Evolutionary conservation across 2,888 invertebrate species (phyloP).

Genomic region (Gryllus longicercus): DNA sequence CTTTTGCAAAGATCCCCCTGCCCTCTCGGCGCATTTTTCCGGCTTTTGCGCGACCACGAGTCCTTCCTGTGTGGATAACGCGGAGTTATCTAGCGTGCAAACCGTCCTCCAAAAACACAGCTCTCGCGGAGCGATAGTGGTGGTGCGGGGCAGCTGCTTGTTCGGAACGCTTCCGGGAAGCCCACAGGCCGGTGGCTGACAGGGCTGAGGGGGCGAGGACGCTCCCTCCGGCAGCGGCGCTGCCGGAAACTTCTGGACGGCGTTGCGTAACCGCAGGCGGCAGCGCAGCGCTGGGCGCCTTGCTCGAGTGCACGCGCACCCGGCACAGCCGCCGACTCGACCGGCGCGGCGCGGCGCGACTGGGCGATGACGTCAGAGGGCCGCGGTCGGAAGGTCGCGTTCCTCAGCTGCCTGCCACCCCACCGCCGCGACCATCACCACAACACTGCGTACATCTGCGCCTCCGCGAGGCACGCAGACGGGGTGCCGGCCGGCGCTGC

Average conservation of each 20-base stretch:
- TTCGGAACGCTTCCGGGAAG: no score
- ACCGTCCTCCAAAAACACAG: no score
- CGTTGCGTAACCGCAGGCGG: background rate
- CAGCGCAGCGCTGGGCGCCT: background rate
- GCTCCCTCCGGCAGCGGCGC: no score
- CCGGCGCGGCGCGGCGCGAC: background rate
- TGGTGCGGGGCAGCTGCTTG: no score
- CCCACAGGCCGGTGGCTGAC: no score
- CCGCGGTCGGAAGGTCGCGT: background rate
- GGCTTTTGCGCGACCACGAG: no score
- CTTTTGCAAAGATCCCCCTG: no score
- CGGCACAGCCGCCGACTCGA: background rate
- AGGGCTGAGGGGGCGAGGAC: no score
- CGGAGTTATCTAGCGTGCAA: no score
- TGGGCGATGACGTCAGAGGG: background rate
- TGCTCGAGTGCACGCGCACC: background rate
- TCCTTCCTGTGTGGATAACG: no score
- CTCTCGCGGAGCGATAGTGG: no score
- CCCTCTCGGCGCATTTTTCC: no score
- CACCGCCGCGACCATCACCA: background rate
- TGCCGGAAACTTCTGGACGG: background rate
- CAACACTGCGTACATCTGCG: background rate
- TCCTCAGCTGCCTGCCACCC: background rate
- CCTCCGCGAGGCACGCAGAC: background rate
- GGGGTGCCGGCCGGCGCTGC: background rate